These are phyloP conservation scores for Falcunculus frontatus DNA, from an alignment of 2,113 vertebrate genomes.

Conservation along the genomic window DNA sequence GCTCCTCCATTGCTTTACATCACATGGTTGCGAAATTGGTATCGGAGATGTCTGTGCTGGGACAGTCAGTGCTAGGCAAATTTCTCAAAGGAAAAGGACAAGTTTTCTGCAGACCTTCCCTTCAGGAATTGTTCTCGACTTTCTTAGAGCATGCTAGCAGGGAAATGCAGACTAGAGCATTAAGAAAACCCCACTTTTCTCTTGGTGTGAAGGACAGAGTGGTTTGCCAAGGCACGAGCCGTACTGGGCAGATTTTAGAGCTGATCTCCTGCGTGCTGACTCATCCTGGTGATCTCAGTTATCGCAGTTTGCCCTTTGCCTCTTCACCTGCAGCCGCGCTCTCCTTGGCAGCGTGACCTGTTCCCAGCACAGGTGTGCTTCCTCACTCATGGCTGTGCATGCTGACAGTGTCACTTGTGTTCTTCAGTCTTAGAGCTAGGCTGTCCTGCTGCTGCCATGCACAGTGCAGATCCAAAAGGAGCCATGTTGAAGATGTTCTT, in stretches of 20 bases:
- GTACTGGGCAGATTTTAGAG: neutral
- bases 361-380: neutral
- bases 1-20: neutral
- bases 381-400: neutral
- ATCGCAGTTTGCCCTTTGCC: neutral
- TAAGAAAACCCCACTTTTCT: neutral
- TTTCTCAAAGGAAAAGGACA: neutral
- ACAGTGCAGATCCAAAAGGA: neutral
- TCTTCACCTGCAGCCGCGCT: neutral
- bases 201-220: neutral
- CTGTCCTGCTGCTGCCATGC: neutral
- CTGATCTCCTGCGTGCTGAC: neutral
- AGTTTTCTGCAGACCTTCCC: neutral
- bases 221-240: neutral
- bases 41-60: neutral
- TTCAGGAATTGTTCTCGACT: neutral
- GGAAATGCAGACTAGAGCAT: neutral
- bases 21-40: neutral
- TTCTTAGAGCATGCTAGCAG: neutral
- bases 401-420: rapidly evolving
- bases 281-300: neutral
- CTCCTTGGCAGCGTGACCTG: neutral
- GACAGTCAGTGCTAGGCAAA: neutral
- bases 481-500: rapidly evolving
- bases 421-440: neutral